Conservation (phyloP, 2,888 invertebrate species). For the Linyphia triangularis region DNA sequence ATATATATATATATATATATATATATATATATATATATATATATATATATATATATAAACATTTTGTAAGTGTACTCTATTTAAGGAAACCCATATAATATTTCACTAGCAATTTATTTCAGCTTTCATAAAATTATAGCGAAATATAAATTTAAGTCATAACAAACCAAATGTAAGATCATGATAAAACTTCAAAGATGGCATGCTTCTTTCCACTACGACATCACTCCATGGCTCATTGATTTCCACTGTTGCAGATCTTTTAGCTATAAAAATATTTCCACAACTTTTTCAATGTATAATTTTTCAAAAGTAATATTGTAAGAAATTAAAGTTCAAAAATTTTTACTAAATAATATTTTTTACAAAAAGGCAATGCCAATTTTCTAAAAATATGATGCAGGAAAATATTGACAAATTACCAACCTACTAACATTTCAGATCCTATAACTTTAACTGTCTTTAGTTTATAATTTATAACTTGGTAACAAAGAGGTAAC, state of each 20-base stretch:
- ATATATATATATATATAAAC: background rate
- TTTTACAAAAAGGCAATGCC: no score
- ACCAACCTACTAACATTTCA: no score
- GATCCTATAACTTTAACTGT: no score
- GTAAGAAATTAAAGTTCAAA: background rate
- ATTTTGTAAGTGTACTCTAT: background rate
- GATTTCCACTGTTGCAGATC: conserved; percentile 88
- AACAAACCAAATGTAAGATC: conserved; percentile 90
- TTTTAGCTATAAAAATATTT: conserved; percentile 83
- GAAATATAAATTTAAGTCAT: background rate
- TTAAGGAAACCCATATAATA: background rate
- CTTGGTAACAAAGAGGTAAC: no score
- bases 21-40: background rate
- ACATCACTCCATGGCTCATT: conserved; percentile 91
- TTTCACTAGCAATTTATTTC: background rate
- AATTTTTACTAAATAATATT: no score
- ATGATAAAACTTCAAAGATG: conserved; percentile 97
- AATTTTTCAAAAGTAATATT: background rate
- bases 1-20: background rate
- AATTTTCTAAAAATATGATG: no score
- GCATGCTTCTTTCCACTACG: conserved; percentile 92
- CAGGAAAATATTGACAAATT: no score
- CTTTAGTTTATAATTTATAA: no score
- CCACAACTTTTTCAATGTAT: no score
- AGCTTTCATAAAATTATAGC: background rate